phyloP scores from a whole-genome alignment of 2,888 invertebrate species.

The Rutpela maculata region DNA sequence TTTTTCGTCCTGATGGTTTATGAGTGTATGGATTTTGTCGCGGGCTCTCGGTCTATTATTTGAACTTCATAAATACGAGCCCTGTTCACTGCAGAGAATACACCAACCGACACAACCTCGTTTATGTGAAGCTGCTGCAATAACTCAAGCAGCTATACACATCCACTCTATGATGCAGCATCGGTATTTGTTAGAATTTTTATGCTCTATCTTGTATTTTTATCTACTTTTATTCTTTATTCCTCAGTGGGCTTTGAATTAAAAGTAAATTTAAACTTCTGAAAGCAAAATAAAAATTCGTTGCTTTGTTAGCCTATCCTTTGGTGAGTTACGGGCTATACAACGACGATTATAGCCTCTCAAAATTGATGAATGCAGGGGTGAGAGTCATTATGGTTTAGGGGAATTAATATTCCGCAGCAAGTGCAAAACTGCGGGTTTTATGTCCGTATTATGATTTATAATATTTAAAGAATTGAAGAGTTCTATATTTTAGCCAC shows the following conservation, averaged over 20 bases:
- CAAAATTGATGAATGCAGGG: constrained; percentile 15
- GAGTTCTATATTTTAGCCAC: neutral
- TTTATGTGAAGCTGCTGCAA: constrained; percentile 24
- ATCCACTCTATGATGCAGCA: constrained; percentile 17
- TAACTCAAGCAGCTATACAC: constrained; percentile 31
- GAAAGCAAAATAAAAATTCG: constrained; percentile 14
- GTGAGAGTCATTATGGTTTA: constrained; percentile 19
- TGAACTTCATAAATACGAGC: constrained; percentile 25
- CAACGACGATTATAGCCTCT: constrained; percentile 25
- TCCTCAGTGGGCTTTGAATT: constrained; percentile 7
- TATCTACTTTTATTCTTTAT: constrained; percentile 11
- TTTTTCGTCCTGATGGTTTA: too few relatives aligned
- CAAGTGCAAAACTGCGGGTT: constrained; percentile 14
- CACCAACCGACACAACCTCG: constrained; percentile 13
- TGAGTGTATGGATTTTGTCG: too few relatives aligned
- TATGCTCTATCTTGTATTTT: constrained; percentile 9
- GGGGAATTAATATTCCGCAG: constrained; percentile 24
- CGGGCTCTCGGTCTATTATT: too few relatives aligned
- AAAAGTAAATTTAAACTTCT: constrained; percentile 23
- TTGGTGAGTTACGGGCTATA: neutral
- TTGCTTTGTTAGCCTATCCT: constrained; percentile 6
- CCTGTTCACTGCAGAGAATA: constrained; percentile 21
- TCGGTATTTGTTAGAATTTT: constrained; percentile 26
- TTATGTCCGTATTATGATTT: constrained; percentile 24
- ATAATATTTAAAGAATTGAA: neutral